These are phyloP conservation scores for Leptopilina clavipes DNA, from an alignment of 1,140 invertebrate species.

Conservation along the genomic window DNA sequence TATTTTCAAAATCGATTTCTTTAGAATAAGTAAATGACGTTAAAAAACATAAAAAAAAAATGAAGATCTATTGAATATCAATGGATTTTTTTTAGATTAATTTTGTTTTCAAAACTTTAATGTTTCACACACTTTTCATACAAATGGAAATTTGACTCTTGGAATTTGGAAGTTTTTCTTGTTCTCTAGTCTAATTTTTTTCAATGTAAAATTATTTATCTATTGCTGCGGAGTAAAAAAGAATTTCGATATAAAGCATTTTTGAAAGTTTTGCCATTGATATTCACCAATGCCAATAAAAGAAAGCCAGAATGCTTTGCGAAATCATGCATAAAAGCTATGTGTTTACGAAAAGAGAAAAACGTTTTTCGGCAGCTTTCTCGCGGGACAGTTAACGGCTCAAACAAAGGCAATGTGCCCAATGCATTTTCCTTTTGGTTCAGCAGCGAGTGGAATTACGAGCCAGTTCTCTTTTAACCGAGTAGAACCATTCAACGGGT, in stretches of 20 bases:
- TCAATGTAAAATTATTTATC: too few species aligned
- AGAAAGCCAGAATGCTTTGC: not conserved
- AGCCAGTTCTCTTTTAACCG: conserved; percentile 2
- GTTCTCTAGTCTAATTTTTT: too few species aligned
- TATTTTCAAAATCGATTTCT: conserved; percentile 17
- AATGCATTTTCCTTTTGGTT: conserved; percentile 23
- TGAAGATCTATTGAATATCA: not conserved
- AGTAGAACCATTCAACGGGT: conserved; percentile 1
- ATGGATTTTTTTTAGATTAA: not conserved
- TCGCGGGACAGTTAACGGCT: conserved; percentile 20
- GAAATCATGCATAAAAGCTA: conserved; percentile 7
- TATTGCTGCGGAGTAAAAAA: too few species aligned
- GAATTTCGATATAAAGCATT: not conserved
- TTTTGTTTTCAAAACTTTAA: too few species aligned
- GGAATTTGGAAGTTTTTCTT: too few species aligned
- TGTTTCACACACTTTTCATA: too few species aligned
- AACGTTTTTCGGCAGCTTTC: conserved; percentile 23
- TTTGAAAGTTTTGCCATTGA: not conserved
- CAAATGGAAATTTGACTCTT: too few species aligned
- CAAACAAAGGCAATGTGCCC: conserved; percentile 28
- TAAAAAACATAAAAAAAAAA: not conserved
- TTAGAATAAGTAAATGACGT: not conserved
- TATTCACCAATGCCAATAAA: not conserved
- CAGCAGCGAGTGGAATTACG: not conserved
- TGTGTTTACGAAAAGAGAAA: not conserved